A percentile compares a stretch with the other conserved stretches of the same genome.
These are phyloP conservation scores for Kryptolebias marmoratus DNA, from an alignment of 2,113 vertebrate species.

Conservation along the genomic window DNA sequence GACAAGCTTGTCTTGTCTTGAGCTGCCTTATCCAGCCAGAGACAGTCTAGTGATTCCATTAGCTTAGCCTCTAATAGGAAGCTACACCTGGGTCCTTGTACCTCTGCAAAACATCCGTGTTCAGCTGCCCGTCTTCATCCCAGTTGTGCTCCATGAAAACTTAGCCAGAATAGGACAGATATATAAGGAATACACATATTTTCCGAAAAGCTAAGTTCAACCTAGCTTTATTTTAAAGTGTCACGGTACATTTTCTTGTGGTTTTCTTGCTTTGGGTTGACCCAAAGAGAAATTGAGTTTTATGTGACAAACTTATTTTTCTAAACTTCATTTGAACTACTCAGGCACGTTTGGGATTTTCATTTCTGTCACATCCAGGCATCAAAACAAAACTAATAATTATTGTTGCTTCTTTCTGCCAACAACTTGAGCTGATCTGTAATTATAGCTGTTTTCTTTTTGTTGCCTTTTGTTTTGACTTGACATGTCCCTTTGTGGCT, in stretches of 20 bases:
- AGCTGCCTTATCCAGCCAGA: conserved; percentile 57
- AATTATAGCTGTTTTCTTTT: background rate
- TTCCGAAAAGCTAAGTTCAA: background rate
- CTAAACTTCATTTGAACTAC: background rate
- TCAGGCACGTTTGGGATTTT: background rate
- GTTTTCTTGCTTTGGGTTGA: too few species aligned
- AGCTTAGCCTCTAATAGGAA: conserved; percentile 71
- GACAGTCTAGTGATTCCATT: conserved; percentile 70
- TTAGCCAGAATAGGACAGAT: background rate
- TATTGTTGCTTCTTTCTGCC: background rate
- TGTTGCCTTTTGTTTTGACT: background rate
- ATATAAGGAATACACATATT: background rate
- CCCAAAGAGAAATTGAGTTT: too few species aligned
- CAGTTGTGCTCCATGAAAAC: conserved; percentile 3
- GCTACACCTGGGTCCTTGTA: conserved; percentile 74
- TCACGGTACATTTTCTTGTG: too few species aligned
- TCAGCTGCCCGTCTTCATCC: background rate
- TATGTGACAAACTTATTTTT: background rate
- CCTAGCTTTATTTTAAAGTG: too few species aligned
- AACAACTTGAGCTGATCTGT: background rate
- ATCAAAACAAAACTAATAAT: background rate
- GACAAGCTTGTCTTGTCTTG: conserved; percentile 57
- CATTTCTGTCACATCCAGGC: background rate
- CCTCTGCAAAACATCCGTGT: conserved; percentile 26
- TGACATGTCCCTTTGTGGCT: background rate